Evolutionary conservation across 2,888 invertebrate species (phyloP), one percentile per base, ranked within the genome.

Genomic region (Microctonus hyperodae): DNA sequence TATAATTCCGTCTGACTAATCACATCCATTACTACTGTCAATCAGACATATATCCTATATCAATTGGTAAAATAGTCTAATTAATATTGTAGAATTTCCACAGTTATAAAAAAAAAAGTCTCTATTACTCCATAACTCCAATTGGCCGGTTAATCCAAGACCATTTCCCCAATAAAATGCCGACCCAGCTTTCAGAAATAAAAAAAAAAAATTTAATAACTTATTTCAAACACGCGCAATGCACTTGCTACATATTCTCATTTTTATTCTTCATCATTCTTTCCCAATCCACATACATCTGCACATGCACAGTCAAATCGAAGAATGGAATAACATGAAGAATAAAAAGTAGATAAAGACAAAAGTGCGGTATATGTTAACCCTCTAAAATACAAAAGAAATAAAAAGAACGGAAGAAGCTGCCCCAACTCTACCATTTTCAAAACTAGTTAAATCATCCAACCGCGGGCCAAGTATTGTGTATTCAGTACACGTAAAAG

Each of bases 401-500:
- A 56, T 7, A 56, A 33, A 16, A 10, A 16, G n/a, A 55, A 55
- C n/a, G 55, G 16, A 22, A 56, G n/a, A 23, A 3, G 5, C 13
- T 22, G 16, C 44, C 20, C 16, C 53, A 55, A 57, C 48, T 62
- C 51, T 59, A 16, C 50, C 59, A 40, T 60, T 55, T 44, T 61
- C 59, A 71, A 67, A 73, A 74, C 75, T 75, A 77, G 77, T 77
- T 75, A 77, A 78, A 77, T 78, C 76, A 77, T 78, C 70, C 72
- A 64, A 74, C 74, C 70, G 74, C 69, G 74, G 72, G 73, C 72
- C 72, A 70, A 73, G 48, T 60, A 35, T 66, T 72, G 66, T 74
- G 78, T 63, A 81, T 81, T 80, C 82, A 70, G 69, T 69, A 74
- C 83, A 83, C 83, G 83, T 81, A 78, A 70, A 64, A 71, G 70